These are phyloP conservation scores for Parotocinclus haroldoi DNA, from an alignment of 2,797 vertebrate genomes.

Conservation along the genomic window DNA sequence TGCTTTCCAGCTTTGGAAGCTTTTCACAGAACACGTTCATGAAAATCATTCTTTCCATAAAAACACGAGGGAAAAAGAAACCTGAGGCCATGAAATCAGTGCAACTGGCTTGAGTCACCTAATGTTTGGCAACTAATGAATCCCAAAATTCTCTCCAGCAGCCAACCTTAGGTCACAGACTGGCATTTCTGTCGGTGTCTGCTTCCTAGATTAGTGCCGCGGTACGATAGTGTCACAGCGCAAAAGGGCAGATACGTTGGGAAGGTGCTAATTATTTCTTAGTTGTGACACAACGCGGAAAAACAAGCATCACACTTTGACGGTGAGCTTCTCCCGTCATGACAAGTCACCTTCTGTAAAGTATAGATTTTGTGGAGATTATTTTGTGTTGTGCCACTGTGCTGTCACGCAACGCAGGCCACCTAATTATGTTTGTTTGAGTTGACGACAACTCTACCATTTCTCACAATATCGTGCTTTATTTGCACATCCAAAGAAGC, in stretches of 20 bases:
- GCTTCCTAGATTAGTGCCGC: conserved; percentile 19
- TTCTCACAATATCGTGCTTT: too few relatives aligned
- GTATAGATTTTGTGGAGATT: conserved; percentile 8
- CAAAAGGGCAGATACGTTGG: conserved; percentile 16
- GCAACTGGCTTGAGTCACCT: conserved; percentile 65
- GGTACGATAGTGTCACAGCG: conserved; percentile 13
- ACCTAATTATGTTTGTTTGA: background rate
- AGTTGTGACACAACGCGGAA: conserved; percentile 16
- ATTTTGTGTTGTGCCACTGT: conserved; percentile 4
- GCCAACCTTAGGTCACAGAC: conserved; percentile 52
- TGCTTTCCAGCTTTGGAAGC: conserved; percentile 44
- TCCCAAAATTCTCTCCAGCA: conserved; percentile 58
- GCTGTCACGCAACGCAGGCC: background rate
- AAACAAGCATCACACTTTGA: conserved; percentile 38
- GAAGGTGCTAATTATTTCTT: conserved; percentile 33
- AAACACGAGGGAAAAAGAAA: conserved; percentile 60
- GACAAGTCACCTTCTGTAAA: conserved; percentile 30
- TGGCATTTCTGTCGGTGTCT: conserved; percentile 40
- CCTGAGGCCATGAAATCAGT: conserved; percentile 66
- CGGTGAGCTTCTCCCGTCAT: background rate
- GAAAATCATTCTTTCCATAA: conserved; percentile 32
- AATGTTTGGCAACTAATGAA: conserved; percentile 67
- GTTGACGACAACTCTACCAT: too few relatives aligned
- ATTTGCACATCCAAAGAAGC: too few relatives aligned
- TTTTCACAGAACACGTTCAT: conserved; percentile 35